Percentiles rank a stretch among this genome's conserved stretches.
Evolutionary conservation across 2,888 invertebrate species (phyloP).

Genomic region (Diplazon laetatorius): DNA sequence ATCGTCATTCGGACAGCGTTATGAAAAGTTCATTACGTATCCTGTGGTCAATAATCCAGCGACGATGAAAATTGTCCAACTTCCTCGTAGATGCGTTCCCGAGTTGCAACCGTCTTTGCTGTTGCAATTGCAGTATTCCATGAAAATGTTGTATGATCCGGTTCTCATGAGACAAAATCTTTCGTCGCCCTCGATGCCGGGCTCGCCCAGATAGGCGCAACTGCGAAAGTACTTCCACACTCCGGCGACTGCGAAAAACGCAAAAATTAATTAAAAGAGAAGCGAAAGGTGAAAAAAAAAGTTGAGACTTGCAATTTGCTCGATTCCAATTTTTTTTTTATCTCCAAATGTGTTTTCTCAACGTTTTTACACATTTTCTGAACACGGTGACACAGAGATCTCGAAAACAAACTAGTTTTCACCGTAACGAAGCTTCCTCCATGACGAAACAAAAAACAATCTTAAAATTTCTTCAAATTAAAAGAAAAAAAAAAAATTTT

Average conservation of each 20-base stretch:
- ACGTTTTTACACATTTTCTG: too few species aligned
- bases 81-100: slow-evolving; percentile 80
- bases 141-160: slow-evolving; percentile 96
- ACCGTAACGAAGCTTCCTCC: too few species aligned
- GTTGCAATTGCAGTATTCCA: slow-evolving; percentile 96
- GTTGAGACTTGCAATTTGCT: too few species aligned
- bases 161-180: slow-evolving; percentile 95
- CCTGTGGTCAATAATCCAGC: slow-evolving; percentile 59
- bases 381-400: too few species aligned
- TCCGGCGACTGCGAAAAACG: slow-evolving; percentile 90
- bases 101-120: slow-evolving; percentile 96
- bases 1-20: slow-evolving; percentile 22
- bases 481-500: too few species aligned
- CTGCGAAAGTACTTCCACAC: slow-evolving; percentile 94
- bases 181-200: slow-evolving; percentile 95
- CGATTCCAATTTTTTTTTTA: too few species aligned
- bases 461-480: too few species aligned
- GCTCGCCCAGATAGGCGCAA: slow-evolving; percentile 95
- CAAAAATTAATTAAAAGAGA: slow-evolving; percentile 39
- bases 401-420: too few species aligned
- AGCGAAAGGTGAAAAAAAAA: too few species aligned
- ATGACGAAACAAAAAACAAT: too few species aligned
- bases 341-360: too few species aligned
- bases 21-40: slow-evolving; percentile 45
- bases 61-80: slow-evolving; percentile 63